A percentile compares a stretch with the other conserved stretches of the same genome.
Conservation (phyloP, 2,888 invertebrate genomes). For the Hedychridium roseum region DNA sequence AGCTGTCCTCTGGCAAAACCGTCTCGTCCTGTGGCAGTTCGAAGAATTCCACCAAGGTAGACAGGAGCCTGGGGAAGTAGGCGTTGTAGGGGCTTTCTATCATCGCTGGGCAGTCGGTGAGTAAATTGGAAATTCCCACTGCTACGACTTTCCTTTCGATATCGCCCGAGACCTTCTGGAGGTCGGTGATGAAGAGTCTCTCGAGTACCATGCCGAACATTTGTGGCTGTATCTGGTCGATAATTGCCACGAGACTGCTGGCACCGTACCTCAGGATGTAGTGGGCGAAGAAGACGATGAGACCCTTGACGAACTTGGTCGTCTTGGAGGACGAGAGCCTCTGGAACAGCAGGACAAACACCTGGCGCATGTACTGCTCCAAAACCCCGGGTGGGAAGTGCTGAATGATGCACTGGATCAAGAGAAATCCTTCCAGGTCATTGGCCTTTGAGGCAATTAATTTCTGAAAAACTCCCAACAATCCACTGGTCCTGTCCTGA, state of each 20-base stretch:
- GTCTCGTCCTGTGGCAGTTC: conserved; percentile 88
- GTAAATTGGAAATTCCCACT: conserved; percentile 85
- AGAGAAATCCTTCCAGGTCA: conserved; percentile 95
- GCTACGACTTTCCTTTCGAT: conserved; percentile 91
- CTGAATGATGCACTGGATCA: conserved; percentile 86
- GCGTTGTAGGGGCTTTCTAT: conserved; percentile 71
- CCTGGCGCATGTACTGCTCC: conserved; percentile 81
- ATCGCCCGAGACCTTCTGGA: conserved; percentile 84
- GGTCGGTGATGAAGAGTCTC: conserved; percentile 84
- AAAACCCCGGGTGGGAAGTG: conserved; percentile 83
- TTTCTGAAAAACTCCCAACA: conserved; percentile 96
- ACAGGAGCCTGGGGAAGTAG: conserved; percentile 54
- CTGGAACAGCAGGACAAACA: conserved; percentile 92
- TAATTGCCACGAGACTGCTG: conserved; percentile 74
- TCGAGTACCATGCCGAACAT: conserved; percentile 98
- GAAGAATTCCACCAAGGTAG: conserved; percentile 78
- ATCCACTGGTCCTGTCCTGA: conserved; percentile 77
- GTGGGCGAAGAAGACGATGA: conserved; percentile 90
- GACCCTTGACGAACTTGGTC: conserved; percentile 89
- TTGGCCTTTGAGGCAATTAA: conserved; percentile 93
- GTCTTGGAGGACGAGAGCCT: conserved; percentile 93
- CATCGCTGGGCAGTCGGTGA: conserved; percentile 80
- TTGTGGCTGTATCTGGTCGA: conserved; percentile 86
- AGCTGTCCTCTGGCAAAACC: conserved; percentile 82
- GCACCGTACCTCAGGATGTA: conserved; percentile 86